Evolutionary conservation across 2,888 invertebrate species (phyloP), one percentile per base, ranked within the genome.

Genomic region (Smittia aterrima): DNA sequence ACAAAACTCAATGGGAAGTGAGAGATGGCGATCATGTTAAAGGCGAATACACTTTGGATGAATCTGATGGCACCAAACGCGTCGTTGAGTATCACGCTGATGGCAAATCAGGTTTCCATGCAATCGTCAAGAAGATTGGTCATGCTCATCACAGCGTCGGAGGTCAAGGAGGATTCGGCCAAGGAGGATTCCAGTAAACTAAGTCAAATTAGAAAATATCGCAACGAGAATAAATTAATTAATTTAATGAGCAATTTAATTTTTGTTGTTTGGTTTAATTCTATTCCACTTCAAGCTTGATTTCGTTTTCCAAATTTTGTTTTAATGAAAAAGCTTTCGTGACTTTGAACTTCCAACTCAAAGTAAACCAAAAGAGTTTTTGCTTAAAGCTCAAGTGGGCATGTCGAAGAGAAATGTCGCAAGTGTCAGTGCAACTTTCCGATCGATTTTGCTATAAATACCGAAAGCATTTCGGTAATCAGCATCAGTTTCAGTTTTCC

Each of bases 1-100:
- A 83, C 20, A 85, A 85, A 77, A 82, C 82, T 75, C 84, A 84
- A 77, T 82, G 83, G 80, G 86, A 86, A 78, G 81, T 83, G 54
- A 82, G 86, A 47, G 84, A 86, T 77, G 86, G 86, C 25, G 86
- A 85, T 77, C 79, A 80, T 75, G 86, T 86, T 2, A 85, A 85
- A 76, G 83, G 83, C 25, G 78, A 67, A 32, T 72, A 54, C 24
- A 27, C 70, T 22, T 70, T 70, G n/a, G 70, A 70, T 54, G 70
- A 70, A 78, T 79, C 84, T 24, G 85, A 85, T 77, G 84, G 84
- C 62, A 84, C 84, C 0, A 84, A 84, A 16, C 80, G 85, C 75
- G 78, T 85, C 73, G 84, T 85, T 47, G 83, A 84, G 77, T 85
- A 85, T 77, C 80, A 81, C 2, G 83, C 85, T 22, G 85, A 85